Base-by-base conservation (phyloP, 2,113 vertebrate species). In the Cyprinus carpio region DNA sequence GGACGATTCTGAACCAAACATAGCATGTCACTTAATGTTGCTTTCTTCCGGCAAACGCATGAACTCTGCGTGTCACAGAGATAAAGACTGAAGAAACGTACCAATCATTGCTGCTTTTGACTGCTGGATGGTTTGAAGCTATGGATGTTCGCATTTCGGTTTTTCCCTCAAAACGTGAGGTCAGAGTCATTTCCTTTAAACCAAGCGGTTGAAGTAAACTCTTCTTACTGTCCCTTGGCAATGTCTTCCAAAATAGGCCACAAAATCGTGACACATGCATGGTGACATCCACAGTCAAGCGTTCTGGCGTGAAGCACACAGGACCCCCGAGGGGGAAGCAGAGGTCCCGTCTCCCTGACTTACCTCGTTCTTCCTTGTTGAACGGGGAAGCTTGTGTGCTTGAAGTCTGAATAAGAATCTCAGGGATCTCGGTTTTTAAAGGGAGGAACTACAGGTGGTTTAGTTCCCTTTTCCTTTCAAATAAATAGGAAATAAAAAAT, bases 21-120 rank as follows among this genome's bases (percentile, higher is more conserved):
- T 83, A 83, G 46, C 82, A 80, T 65, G 78, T 79, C 85, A 85
- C n/a, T 51, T 71, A 82, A 27, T 29, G 54, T 31, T 43, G 72
- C 82, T 64, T 27, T 62, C 83, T 64, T 67, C 13, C 23, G 74
- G 83, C 56, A 34, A 75, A 51, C 27, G 2, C 20, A 40, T 72
- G 69, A 72, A 72, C 18, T n/a, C 16, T 31, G 74, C 25, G 1
- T 6, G 6, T 75, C 74, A 75, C 25, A 4, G 49, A 76, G 49
- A 76, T 34, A 34, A 76, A 78, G 51, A 58, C 75, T 37, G 54
- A 75, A 49, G 71, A 46, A 72, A 12, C 67, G 3, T 49, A 27
- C 8, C 0, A 69, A 27, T 25, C 71, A 25, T 43, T 71, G 31
- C 29, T 69, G 16, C 31, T 74, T 16, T 43, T 25, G 71, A 74